Evolutionary conservation across 2,888 invertebrate species (phyloP), one percentile per base, ranked within the genome.

Genomic region (Lochmaea crataegi): DNA sequence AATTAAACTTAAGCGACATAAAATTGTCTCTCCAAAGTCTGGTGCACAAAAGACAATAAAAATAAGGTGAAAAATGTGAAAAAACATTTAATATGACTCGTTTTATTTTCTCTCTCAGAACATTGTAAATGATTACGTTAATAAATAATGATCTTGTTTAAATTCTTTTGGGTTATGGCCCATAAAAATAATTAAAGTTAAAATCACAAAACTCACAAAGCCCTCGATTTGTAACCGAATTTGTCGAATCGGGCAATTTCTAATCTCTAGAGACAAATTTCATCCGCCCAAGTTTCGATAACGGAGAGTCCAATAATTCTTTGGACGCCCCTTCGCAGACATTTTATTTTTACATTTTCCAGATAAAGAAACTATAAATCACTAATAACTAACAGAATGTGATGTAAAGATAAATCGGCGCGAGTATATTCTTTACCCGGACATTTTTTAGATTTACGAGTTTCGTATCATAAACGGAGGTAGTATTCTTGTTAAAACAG

Each of bases 331-430:
- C 74, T 74, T 72, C 70, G 58, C 72, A 66, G 78, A 75, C 76
- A 71, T 75, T 76, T 74, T 78, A 72, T 80, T 80, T 81, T 79
- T 78, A 78, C 79, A 78, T 81, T 79, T 81, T 79, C 78, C 73
- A 78, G 80, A 80, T 79, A 79, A 80, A 78, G 80, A 75, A 77
- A 75, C 75, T 68, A 82, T 81, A 81, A 82, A 82, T 82, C 82
- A 82, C 80, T 81, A 79, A 79, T 75, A 77, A 77, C 78, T 75
- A 72, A 75, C 77, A 78, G 79, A 80, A 77, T 79, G 78, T 78
- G 82, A 81, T 82, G 79, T 80, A 80, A 79, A 81, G 80, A 82
- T 81, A 81, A 75, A 72, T 78, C 74, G 77, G 78, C 80, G 77
- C 77, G 75, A 78, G 79, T 80, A 78, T 78, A 79, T 81, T 76